Percentiles rank a stretch among this genome's conserved stretches.
Conservation (phyloP, 2,113 vertebrate species). For the Podarcis muralis region DNA sequence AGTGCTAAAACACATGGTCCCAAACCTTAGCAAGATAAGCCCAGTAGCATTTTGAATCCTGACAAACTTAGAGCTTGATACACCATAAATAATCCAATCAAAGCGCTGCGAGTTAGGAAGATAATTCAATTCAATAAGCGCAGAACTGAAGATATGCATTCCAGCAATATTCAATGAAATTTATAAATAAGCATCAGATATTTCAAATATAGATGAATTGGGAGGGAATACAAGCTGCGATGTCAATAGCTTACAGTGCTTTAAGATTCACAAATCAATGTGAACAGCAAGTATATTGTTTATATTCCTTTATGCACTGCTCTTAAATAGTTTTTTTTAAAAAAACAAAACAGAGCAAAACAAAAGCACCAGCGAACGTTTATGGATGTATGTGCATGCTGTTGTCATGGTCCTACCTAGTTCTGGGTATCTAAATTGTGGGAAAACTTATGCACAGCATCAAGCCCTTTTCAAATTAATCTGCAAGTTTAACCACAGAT, state of each 20-base stretch:
- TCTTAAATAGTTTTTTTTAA: not conserved
- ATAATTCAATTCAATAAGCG: conserved; percentile 56
- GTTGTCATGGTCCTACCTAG: not conserved
- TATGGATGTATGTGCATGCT: not conserved
- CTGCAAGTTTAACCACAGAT: not conserved
- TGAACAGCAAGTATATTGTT: not conserved
- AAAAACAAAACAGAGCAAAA: not conserved
- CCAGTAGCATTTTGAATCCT: not conserved
- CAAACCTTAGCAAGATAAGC: not conserved
- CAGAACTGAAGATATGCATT: conserved; percentile 50
- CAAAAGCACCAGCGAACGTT: not conserved
- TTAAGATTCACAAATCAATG: not conserved
- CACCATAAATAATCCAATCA: conserved; percentile 1
- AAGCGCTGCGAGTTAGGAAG: conserved; percentile 45
- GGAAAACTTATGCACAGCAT: not conserved
- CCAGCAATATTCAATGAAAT: conserved; percentile 51
- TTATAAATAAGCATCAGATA: conserved; percentile 57
- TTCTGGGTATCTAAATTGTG: not conserved
- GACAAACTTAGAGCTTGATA: not conserved
- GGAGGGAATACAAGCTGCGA: conserved; percentile 33
- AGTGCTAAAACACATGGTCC: not conserved
- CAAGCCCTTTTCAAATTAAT: not conserved
- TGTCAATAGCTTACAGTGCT: not conserved
- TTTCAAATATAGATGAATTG: conserved; percentile 40
- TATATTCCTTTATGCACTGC: not conserved